Conservation (phyloP, 2,797 vertebrate genomes). For the Lagocephalus sceleratus region DNA sequence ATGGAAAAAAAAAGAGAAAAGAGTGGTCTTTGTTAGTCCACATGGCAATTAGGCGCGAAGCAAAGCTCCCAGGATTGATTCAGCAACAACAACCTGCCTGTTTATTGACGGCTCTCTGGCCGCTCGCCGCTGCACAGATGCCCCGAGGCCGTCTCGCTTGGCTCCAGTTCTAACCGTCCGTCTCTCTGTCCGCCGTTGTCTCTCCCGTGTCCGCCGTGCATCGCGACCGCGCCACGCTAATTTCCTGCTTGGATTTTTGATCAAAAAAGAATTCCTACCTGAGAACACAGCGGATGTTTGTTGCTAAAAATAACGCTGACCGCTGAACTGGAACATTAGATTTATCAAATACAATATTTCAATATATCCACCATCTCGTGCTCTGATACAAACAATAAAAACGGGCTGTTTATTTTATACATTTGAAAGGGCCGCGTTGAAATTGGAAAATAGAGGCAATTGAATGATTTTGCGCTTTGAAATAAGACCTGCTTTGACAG, state of each 20-base stretch:
- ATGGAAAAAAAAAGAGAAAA: conserved; percentile 7
- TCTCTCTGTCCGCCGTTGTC: conserved; percentile 12
- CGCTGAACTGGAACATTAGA: too few relatives aligned
- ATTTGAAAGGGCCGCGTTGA: neutral
- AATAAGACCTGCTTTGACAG: too few relatives aligned
- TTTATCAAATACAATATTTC: too few relatives aligned
- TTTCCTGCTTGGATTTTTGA: conserved; percentile 31
- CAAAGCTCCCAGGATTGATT: conserved; percentile 67
- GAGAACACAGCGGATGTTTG: conserved; percentile 29
- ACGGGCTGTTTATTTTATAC: neutral
- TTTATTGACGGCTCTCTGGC: conserved; percentile 68
- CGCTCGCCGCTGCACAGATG: conserved; percentile 50
- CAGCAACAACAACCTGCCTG: conserved; percentile 62
- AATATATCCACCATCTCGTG: too few relatives aligned
- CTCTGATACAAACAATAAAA: neutral
- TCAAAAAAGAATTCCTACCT: conserved; percentile 46
- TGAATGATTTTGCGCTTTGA: neutral
- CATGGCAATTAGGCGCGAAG: conserved; percentile 67
- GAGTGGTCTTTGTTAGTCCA: conserved; percentile 39
- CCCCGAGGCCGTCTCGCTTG: conserved; percentile 52
- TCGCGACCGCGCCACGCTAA: conserved; percentile 45
- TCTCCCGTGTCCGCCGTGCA: conserved; percentile 27
- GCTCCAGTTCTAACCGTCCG: conserved; percentile 20
- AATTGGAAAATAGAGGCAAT: neutral
- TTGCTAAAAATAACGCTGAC: conserved; percentile 13